Evolutionary conservation across 1,140 invertebrate genomes (phyloP).

Genomic region (Drosophila micromelanica): DNA sequence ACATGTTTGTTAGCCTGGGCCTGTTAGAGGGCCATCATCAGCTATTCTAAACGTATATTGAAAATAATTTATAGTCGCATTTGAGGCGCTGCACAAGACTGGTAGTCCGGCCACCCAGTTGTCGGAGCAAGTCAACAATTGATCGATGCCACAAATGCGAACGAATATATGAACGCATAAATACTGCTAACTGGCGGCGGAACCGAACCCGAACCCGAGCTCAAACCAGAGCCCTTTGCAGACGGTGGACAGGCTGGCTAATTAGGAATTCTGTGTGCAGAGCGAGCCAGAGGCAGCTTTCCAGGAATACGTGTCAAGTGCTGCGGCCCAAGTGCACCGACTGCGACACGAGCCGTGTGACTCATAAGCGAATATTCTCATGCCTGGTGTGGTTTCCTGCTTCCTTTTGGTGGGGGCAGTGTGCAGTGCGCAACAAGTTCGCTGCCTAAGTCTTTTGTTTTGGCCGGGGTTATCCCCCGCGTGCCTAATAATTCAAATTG

Average conservation of each 20-base stretch:
- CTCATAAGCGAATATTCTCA: conserved; percentile 68
- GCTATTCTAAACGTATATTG: conserved; percentile 57
- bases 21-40: conserved; percentile 51
- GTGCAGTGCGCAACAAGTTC: conserved; percentile 40
- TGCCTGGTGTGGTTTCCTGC: conserved; percentile 68
- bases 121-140: conserved; percentile 56
- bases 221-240: conserved; percentile 28
- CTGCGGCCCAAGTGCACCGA: conserved; percentile 4
- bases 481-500: conserved; percentile 69
- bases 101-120: conserved; percentile 70
- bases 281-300: conserved; percentile 46
- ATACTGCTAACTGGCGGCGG: conserved; percentile 42
- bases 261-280: conserved; percentile 75
- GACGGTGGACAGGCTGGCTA: conserved; percentile 35
- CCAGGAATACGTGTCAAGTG: conserved; percentile 64
- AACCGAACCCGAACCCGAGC: conserved; percentile 6
- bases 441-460: conserved; percentile 78
- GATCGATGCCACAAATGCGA: conserved; percentile 61
- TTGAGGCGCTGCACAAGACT: conserved; percentile 53
- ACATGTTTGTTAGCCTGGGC: conserved; percentile 21
- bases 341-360: conserved; percentile 66
- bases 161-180: conserved; percentile 66
- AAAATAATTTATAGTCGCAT: conserved; percentile 76
- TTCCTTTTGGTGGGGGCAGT: conserved; percentile 55
- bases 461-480: background rate